Evolutionary conservation across 2,888 invertebrate species (phyloP), one percentile per base, ranked within the genome.

Genomic region (Apotomis turbidana): DNA sequence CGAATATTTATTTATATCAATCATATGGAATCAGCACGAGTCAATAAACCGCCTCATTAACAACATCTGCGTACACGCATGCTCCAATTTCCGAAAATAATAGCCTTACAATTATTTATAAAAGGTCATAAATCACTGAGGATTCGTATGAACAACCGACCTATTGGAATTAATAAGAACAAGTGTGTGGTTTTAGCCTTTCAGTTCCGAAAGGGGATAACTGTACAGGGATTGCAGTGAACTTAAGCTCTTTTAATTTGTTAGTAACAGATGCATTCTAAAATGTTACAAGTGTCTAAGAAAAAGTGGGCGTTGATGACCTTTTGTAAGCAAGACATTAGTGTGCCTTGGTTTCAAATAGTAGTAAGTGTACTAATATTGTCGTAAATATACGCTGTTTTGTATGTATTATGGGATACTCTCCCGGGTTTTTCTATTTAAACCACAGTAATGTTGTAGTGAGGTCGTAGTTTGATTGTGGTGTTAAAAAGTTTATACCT

Each of bases 361-460:
- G 27, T 27, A 27, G 27, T 27, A 27, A 3, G 44, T 55, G 55
- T 27, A 9, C 15, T 8, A 9, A 5, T 36, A 36, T 27, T 2
- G 10, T 3, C 5, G 36, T 57, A 8, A 5, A 15, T 5, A 9
- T 57, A 57, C 4, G 57, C 36, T 57, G 5, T 57, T 57, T 57
- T 36, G 27, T 27, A 10, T 27, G 49, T 10, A 9, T 6, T 3
- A 5, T 38, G 5, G 27, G 38, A 58, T 58, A 38, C 36, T 49
- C 68, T 69, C 61, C 68, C 68, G 54, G 61, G 46, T 69, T 68
- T 38, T 55, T 55, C 68, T 69, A 69, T 69, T 61, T 69, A 27
- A 15, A 60, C 15, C 41, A 46, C 60, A 10, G 27, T 36, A 57
- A 3, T 9, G 4, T 36, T 36, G 10, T 36, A 57, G 15, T 55